Evolutionary conservation across 2,113 vertebrate species (phyloP).

Genomic region (Hymenochirus boettgeri): DNA sequence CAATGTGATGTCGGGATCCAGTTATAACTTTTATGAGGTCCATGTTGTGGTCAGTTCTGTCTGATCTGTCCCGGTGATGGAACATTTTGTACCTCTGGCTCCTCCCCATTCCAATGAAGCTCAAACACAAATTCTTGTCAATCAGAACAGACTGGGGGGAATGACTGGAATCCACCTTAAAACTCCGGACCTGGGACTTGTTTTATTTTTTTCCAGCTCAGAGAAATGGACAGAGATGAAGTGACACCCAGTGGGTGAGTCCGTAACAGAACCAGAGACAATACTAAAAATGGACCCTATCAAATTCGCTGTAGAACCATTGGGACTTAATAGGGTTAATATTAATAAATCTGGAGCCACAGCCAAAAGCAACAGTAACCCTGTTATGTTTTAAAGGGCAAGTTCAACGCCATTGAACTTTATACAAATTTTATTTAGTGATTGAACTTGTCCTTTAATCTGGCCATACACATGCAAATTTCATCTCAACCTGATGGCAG

Average conservation of each 20-base stretch:
- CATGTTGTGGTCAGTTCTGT: too few relatives aligned
- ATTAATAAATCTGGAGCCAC: not conserved
- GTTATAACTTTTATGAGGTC: too few relatives aligned
- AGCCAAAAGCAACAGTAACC: not conserved
- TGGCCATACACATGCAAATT: too few relatives aligned
- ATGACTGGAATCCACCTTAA: constrained; percentile 36
- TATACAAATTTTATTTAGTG: not conserved
- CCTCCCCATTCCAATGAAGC: constrained; percentile 16
- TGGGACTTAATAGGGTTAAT: constrained; percentile 1
- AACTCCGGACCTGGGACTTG: constrained; percentile 34
- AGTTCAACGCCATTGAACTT: not conserved
- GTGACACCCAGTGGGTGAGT: not conserved
- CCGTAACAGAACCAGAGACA: too few relatives aligned
- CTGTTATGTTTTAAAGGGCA: not conserved
- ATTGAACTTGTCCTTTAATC: too few relatives aligned
- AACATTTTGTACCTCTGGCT: constrained; percentile 35
- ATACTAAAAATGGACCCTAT: too few relatives aligned
- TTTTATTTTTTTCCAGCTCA: constrained; percentile 40
- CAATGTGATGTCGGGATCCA: too few relatives aligned
- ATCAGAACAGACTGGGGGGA: constrained; percentile 26
- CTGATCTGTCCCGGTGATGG: too few relatives aligned
- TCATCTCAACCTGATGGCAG: too few relatives aligned
- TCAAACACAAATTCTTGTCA: constrained; percentile 23
- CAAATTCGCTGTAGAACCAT: not conserved
- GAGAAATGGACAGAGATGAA: constrained; percentile 10